Conservation (phyloP, 2,113 vertebrate species). For the Phainopepla nitens region DNA sequence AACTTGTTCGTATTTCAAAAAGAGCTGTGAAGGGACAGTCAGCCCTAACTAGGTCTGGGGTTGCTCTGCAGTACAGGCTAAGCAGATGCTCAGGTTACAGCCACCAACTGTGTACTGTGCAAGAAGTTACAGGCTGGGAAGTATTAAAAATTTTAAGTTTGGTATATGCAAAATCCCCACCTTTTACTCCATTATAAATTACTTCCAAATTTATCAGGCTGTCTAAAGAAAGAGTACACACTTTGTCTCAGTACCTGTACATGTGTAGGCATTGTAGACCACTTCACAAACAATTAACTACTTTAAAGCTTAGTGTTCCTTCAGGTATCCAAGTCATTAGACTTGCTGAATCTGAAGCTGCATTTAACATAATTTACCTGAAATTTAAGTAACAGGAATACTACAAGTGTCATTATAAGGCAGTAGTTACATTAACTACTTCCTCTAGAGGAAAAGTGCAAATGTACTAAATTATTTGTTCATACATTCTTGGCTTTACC, state of each 20-base stretch:
- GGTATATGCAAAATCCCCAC: not conserved
- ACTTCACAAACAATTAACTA: not conserved
- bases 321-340: not conserved
- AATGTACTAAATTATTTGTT: not conserved
- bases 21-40: not conserved
- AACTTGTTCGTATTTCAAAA: not conserved
- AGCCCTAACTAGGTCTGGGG: not conserved
- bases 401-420: not conserved
- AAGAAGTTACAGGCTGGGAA: not conserved
- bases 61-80: not conserved
- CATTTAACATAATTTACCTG: not conserved
- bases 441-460: constrained; percentile 12
- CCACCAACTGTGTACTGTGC: not conserved
- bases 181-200: not conserved
- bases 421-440: not conserved
- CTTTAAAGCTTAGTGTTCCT: constrained; percentile 10
- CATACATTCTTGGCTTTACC: not conserved
- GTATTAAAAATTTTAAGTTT: not conserved
- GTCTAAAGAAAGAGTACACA: not conserved
- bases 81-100: not conserved
- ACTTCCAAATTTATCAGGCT: not conserved
- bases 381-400: not conserved
- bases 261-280: not conserved
- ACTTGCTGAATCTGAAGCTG: not conserved
- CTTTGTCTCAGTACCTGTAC: not conserved